These are phyloP conservation scores for Bufo gargarizans DNA, from an alignment of 2,113 vertebrate genomes.

Conservation along the genomic window DNA sequence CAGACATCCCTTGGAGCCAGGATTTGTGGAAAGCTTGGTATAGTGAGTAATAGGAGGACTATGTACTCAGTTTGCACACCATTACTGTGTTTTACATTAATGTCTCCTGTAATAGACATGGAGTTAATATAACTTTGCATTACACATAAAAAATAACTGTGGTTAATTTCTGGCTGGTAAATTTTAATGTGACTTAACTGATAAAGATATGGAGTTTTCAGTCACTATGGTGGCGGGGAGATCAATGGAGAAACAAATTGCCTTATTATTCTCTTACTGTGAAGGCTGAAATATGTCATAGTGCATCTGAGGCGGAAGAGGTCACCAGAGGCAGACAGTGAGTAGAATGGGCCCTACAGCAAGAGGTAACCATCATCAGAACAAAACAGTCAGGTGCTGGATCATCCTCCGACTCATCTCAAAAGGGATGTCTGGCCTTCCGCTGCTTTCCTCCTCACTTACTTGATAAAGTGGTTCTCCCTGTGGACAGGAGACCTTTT, in stretches of 20 bases:
- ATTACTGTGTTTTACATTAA: background rate
- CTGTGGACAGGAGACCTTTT: no score
- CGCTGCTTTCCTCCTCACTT: no score
- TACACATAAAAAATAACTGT: background rate
- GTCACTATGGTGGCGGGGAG: no score
- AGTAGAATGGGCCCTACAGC: background rate
- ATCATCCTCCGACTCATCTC: background rate
- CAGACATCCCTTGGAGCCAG: background rate
- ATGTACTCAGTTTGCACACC: background rate
- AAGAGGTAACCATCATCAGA: background rate
- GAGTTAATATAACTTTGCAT: background rate
- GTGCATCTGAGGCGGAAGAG: no score
- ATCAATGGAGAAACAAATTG: no score
- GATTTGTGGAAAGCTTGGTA: background rate
- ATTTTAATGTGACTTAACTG: no score
- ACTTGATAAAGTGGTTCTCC: no score
- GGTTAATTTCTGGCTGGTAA: no score
- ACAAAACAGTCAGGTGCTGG: background rate
- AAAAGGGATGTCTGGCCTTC: no score
- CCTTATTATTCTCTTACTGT: no score
- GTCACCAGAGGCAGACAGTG: background rate
- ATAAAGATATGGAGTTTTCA: background rate
- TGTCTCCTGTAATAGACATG: background rate
- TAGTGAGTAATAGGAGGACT: background rate
- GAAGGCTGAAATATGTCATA: no score